Percentiles rank a stretch among this genome's conserved stretches.
Evolutionary conservation across 2,888 invertebrate genomes (phyloP).

Genomic region (Oithona nana): DNA sequence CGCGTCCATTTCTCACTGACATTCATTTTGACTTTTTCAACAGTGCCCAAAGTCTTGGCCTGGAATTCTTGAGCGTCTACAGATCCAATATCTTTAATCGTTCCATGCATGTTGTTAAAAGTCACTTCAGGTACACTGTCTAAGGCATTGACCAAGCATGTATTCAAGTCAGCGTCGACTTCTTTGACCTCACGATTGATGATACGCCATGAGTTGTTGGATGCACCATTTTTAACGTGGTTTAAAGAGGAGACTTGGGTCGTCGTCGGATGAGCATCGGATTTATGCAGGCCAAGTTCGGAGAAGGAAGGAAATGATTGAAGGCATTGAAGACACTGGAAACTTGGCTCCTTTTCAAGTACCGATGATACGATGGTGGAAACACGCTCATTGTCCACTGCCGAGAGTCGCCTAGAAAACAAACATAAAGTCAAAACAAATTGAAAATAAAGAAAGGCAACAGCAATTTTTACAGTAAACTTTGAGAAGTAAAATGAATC

Average conservation of each 20-base stretch:
- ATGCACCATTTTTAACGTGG: too few species aligned
- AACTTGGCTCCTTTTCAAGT: too few species aligned
- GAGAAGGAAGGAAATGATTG: background rate
- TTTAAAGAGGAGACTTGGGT: too few species aligned
- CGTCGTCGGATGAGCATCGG: background rate
- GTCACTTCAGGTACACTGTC: conserved; percentile 1
- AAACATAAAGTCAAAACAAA: too few species aligned
- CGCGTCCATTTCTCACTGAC: background rate
- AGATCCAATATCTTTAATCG: background rate
- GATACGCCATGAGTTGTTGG: too few species aligned
- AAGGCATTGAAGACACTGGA: background rate
- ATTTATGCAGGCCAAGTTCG: background rate
- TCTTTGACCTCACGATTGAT: too few species aligned
- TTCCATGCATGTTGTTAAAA: conserved; percentile 14
- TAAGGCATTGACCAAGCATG: background rate
- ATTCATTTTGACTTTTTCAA: conserved; percentile 10
- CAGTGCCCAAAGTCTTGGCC: background rate
- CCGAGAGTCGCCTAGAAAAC: too few species aligned
- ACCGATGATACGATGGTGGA: too few species aligned
- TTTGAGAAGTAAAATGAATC: too few species aligned
- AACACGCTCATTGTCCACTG: too few species aligned
- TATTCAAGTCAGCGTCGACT: background rate
- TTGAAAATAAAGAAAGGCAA: too few species aligned
- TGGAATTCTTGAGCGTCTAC: background rate
- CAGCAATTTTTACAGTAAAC: too few species aligned